Evolutionary conservation across 2,888 invertebrate species (phyloP).

Genomic region (Aphrophora alni): DNA sequence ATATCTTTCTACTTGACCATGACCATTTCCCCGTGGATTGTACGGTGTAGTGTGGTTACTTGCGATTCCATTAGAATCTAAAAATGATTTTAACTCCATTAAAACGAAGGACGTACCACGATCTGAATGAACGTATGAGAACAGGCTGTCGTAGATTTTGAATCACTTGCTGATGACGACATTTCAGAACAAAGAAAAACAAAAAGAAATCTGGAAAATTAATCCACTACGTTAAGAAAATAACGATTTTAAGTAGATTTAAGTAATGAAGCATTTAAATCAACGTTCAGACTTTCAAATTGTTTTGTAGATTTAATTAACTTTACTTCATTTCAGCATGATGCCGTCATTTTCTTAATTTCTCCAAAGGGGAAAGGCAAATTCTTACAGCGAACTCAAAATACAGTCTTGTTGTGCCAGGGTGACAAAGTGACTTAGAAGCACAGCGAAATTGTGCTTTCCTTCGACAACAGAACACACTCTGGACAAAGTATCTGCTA

Average conservation of each 20-base stretch:
- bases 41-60: not conserved
- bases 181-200: not conserved
- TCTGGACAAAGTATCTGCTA: not conserved
- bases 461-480: not conserved
- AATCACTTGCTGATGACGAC: not conserved
- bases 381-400: not conserved
- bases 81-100: slow-evolving; percentile 3
- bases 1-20: slow-evolving; percentile 12
- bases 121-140: not conserved
- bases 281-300: not conserved
- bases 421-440: not conserved
- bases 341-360: too few relatives aligned
- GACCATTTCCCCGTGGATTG: too few relatives aligned
- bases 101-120: not conserved
- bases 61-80: not conserved
- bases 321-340: not conserved
- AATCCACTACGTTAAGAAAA: slow-evolving; percentile 41
- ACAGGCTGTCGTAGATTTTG: not conserved
- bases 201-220: slow-evolving; percentile 42
- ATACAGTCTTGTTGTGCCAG: too few relatives aligned
- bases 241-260: slow-evolving; percentile 28
- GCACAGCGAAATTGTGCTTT: too few relatives aligned
- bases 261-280: slow-evolving; percentile 32
- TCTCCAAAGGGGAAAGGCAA: too few relatives aligned
- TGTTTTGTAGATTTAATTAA: not conserved